Conservation (phyloP, 2,888 invertebrate genomes). For the Nyleta sp. region DNA sequence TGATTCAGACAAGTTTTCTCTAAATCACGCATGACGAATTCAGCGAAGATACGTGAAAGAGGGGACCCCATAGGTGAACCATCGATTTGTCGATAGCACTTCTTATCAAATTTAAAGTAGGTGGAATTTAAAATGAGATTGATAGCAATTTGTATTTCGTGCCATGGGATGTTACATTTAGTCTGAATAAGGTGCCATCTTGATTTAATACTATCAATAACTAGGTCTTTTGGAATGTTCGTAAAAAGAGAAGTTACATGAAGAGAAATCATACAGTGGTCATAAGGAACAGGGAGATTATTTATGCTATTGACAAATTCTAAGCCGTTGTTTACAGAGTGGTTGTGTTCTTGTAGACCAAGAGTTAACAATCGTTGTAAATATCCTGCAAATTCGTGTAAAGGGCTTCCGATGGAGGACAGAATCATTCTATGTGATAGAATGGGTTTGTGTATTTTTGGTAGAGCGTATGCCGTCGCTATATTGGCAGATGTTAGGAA, state of each 20-base stretch:
- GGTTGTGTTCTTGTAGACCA: not conserved
- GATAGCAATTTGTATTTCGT: not conserved
- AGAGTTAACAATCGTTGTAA: not conserved
- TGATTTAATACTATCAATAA: slow-evolving; percentile 11
- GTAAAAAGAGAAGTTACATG: slow-evolving; percentile 63
- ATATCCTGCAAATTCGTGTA: not conserved
- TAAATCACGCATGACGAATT: slow-evolving; percentile 57
- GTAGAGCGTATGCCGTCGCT: not conserved
- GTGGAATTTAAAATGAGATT: slow-evolving; percentile 14
- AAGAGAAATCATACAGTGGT: slow-evolving; percentile 29
- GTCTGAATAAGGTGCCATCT: not conserved
- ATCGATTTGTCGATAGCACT: slow-evolving; percentile 31
- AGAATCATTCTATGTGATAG: not conserved
- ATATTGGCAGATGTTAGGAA: slow-evolving; percentile 5
- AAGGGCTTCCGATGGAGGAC: not conserved
- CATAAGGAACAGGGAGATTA: not conserved
- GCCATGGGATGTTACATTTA: not conserved
- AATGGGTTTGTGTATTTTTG: slow-evolving; percentile 1
- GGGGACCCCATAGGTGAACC: slow-evolving; percentile 67
- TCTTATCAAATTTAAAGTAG: slow-evolving; percentile 32
- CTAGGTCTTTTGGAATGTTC: slow-evolving; percentile 48
- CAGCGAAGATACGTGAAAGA: slow-evolving; percentile 49
- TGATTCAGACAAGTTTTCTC: slow-evolving; percentile 28
- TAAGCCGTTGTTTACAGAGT: not conserved
- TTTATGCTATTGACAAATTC: slow-evolving; percentile 9